Conservation (phyloP, 2,888 invertebrate genomes). For the Ephialtes manifestator region DNA sequence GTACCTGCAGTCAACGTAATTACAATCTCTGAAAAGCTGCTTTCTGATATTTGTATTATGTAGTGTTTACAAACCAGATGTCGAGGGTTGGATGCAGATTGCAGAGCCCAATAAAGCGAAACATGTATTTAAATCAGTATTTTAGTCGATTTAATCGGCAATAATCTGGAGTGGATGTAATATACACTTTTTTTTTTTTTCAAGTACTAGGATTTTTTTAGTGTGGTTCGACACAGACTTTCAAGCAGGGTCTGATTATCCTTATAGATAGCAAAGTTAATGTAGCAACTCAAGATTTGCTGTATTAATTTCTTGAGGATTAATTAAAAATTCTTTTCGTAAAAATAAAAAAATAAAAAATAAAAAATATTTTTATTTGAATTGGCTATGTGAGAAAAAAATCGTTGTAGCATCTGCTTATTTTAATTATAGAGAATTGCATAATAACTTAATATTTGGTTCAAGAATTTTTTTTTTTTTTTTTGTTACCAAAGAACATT, state of each 20-base stretch:
- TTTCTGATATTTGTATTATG: constrained; percentile 15
- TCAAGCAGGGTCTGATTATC: not conserved
- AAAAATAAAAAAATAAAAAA: not conserved
- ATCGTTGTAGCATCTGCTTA: no score
- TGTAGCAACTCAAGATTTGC: not conserved
- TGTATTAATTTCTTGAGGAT: not conserved
- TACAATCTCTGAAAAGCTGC: constrained; percentile 12
- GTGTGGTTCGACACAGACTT: not conserved
- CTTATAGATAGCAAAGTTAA: not conserved
- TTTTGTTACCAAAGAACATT: no score
- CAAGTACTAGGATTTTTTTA: not conserved
- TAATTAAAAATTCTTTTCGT: not conserved
- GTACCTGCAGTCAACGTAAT: constrained; percentile 19
- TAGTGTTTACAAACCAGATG: constrained; percentile 21
- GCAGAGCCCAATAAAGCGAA: constrained; percentile 19
- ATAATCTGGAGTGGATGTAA: constrained; percentile 20
- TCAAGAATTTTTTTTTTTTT: no score
- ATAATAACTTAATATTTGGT: no score
- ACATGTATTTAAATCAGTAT: constrained; percentile 33
- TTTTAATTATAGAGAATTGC: no score
- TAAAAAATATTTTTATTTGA: not conserved
- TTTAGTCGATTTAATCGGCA: constrained; percentile 11
- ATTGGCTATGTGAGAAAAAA: no score
- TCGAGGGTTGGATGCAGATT: not conserved
- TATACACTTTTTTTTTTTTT: constrained; percentile 3